These are phyloP conservation scores for Prionace glauca DNA, from an alignment of 2,797 vertebrate species.

Conservation along the genomic window DNA sequence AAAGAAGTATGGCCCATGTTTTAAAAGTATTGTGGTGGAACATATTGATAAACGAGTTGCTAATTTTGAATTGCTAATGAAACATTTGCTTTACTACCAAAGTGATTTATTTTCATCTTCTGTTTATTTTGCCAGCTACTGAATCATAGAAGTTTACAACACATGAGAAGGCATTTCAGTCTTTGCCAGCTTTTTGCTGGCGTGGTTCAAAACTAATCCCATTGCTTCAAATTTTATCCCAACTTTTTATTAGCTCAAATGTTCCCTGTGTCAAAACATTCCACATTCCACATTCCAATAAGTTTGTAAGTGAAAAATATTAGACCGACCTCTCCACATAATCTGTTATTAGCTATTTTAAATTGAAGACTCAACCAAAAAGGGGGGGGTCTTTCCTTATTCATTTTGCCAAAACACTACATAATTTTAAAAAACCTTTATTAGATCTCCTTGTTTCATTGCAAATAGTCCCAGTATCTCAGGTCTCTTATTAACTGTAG, in stretches of 20 bases:
- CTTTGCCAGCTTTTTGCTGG: background rate
- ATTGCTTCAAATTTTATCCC: background rate
- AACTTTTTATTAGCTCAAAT: background rate
- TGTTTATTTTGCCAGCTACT: background rate
- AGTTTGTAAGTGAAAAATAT: background rate
- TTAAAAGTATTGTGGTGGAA: background rate
- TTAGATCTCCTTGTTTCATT: too few relatives aligned
- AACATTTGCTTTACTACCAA: background rate
- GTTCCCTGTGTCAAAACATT: background rate
- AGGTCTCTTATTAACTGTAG: too few relatives aligned
- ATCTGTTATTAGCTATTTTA: too few relatives aligned
- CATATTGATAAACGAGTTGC: background rate
- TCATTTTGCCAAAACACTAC: too few relatives aligned
- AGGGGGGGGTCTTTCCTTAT: too few relatives aligned
- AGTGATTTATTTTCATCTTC: background rate
- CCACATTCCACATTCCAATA: background rate
- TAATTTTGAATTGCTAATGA: background rate
- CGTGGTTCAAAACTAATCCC: background rate
- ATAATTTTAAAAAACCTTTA: too few relatives aligned
- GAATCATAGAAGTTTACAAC: background rate
- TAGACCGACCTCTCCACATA: too few relatives aligned
- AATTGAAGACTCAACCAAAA: too few relatives aligned
- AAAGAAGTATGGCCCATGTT: background rate
- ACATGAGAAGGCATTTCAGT: background rate
- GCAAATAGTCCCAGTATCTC: too few relatives aligned